phyloP scores from a whole-genome alignment of 2,113 vertebrate species.

The Chamaetylas fuelleborni region DNA sequence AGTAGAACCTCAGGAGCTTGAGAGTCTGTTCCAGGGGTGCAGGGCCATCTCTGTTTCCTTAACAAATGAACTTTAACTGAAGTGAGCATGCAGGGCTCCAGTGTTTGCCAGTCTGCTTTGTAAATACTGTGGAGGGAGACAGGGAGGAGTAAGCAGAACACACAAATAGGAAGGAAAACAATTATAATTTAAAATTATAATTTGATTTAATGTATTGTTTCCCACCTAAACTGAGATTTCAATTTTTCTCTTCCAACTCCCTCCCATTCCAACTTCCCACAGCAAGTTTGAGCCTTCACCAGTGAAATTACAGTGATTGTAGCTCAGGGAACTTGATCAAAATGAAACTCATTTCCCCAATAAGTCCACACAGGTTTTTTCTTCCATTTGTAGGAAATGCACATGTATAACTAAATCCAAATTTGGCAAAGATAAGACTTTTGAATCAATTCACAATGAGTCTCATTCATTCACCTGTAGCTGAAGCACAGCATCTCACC shows the following conservation, averaged over 20 bases:
- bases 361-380: not conserved
- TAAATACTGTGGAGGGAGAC: not conserved
- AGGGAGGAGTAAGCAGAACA: not conserved
- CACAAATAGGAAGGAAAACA: not conserved
- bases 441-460: slow-evolving; percentile 15
- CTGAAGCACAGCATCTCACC: not conserved
- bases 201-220: not conserved
- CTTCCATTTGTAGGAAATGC: not conserved
- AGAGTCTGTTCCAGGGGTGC: not conserved
- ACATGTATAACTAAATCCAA: not conserved
- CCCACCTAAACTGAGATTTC: not conserved
- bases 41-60: not conserved
- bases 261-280: not conserved
- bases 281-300: not conserved
- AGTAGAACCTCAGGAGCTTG: not conserved
- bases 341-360: not conserved
- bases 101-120: not conserved
- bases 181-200: not conserved
- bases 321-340: not conserved
- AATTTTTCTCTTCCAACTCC: not conserved
- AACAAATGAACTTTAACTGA: not conserved
- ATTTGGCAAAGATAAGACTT: not conserved
- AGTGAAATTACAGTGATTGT: not conserved
- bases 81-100: not conserved
- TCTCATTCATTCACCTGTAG: not conserved